A percentile compares a stretch with the other conserved stretches of the same genome.
Conservation (phyloP, 1,140 invertebrate genomes). For the Schlechtendalia chinensis region DNA sequence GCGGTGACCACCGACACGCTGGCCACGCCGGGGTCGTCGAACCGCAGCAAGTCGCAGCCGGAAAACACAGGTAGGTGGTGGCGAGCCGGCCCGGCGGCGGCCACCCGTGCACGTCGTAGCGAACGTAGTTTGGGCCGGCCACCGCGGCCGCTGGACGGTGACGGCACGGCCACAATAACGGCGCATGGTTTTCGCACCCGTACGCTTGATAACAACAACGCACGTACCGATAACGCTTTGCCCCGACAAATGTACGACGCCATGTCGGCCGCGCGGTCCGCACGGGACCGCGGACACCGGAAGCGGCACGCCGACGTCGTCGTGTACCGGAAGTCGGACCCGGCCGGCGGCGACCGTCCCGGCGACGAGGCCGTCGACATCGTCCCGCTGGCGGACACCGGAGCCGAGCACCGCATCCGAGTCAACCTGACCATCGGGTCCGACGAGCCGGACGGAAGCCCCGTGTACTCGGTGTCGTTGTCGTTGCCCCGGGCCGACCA, state of each 20-base stretch:
- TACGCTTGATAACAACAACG: slow-evolving; percentile 18
- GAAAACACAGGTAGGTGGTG: slow-evolving; percentile 45
- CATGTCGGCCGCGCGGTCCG: not conserved
- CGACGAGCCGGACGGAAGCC: slow-evolving; percentile 57
- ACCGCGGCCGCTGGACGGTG: slow-evolving; percentile 10
- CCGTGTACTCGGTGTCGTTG: slow-evolving; percentile 25
- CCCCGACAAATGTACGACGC: slow-evolving; percentile 33
- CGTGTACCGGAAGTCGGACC: slow-evolving; percentile 23
- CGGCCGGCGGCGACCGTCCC: not conserved
- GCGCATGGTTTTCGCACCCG: slow-evolving; percentile 3
- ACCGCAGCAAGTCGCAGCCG: not conserved
- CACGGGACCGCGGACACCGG: not conserved
- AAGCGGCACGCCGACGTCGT: slow-evolving; percentile 31
- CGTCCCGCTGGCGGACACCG: slow-evolving; percentile 1
- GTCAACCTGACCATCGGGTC: slow-evolving; percentile 68
- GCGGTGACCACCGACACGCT: not conserved
- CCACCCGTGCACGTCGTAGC: slow-evolving; percentile 4
- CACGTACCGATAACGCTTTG: slow-evolving; percentile 1
- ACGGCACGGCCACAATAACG: not conserved
- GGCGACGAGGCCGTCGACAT: not conserved
- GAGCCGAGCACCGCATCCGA: slow-evolving; percentile 33
- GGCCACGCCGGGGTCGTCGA: not conserved
- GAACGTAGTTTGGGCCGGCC: slow-evolving; percentile 41
- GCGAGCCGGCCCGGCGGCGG: not conserved
- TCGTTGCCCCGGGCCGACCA: not conserved